Base-by-base conservation (phyloP, 2,797 vertebrate genomes). In the Lagodon rhomboides region DNA sequence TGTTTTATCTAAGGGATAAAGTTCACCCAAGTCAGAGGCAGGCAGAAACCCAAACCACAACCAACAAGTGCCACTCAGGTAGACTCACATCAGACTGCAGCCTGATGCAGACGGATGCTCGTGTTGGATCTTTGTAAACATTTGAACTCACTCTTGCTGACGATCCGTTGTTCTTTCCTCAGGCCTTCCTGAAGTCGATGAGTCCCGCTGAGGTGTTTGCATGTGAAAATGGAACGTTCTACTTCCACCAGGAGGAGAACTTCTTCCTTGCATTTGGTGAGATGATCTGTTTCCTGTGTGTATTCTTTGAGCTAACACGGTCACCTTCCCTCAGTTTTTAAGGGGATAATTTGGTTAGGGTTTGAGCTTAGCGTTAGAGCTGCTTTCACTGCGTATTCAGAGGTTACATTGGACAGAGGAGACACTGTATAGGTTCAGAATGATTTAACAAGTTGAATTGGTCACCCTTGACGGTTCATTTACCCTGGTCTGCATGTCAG, bases 211-310 rank as follows among this genome's bases (percentile, higher is more conserved):
- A 93, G 10, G 91, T 90, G 55, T 95, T 94, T 85, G 88, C 91
- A 0, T 95, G 95, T 93, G 93, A 93, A 80, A 91, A 83, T 13
- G 41, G 73, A 5, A 91, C 93, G 0, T 10, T 87, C 1, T 94
- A 90, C 79, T 92, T 95, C 44, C 68, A 89, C 38, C 93, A 94
- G 69, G 90, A 91, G 27, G 81, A 90, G 13, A 46, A 90, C 69
- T 87, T 95, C 80, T 91, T 94, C 43, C 83, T 95, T 23, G 85
- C 87, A 12, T 17, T 92, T 17, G 95, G 94, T 94, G 67, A 87
- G 84, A 41, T 65, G 0, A 5, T 51, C 9, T 15, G 13, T 12
- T 53, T 34, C 30, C 15, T 72, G 15, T 23, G 15, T 64, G 10
- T 13, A 4, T 20, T 77, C 23, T 54, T 3, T 27, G 20, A 49